These are phyloP conservation scores for Drosophila putrida DNA, from an alignment of 2,888 invertebrate genomes.

Conservation along the genomic window DNA sequence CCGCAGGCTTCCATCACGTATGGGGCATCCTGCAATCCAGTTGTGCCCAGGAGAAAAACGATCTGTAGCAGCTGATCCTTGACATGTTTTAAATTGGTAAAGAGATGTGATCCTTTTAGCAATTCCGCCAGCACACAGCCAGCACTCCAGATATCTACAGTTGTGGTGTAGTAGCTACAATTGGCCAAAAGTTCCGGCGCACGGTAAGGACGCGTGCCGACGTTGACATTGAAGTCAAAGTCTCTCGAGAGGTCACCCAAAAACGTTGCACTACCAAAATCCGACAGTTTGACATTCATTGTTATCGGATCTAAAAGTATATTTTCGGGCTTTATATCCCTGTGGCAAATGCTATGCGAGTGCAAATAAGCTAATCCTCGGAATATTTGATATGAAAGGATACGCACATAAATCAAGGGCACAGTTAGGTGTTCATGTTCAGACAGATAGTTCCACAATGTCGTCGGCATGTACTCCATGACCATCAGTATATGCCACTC, in stretches of 20 bases:
- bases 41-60: slow-evolving; percentile 98
- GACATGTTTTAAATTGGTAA: slow-evolving; percentile 97
- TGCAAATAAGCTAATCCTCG: slow-evolving; percentile 99
- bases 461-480: slow-evolving; percentile 97
- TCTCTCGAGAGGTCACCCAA: slow-evolving; percentile 87
- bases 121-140: slow-evolving; percentile 99
- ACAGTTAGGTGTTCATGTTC: slow-evolving; percentile 96
- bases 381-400: slow-evolving; percentile 99
- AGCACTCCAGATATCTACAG: slow-evolving; percentile 99
- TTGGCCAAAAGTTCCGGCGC: slow-evolving; percentile 99
- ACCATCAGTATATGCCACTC: slow-evolving; percentile 96
- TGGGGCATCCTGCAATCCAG: slow-evolving; percentile 92
- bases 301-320: slow-evolving; percentile 97
- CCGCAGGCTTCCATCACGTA: slow-evolving; percentile 8
- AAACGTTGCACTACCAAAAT: slow-evolving; percentile 99
- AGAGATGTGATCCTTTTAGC: slow-evolving; percentile 97
- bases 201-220: slow-evolving; percentile 99
- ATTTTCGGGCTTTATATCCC: slow-evolving; percentile 99
- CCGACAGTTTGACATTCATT: slow-evolving; percentile 98
- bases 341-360: slow-evolving; percentile 98
- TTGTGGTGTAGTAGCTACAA: slow-evolving; percentile 97
- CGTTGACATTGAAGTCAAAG: slow-evolving; percentile 96
- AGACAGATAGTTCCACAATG: slow-evolving; percentile 90
- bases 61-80: slow-evolving; percentile 99
- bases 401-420: slow-evolving; percentile 99